Base-by-base conservation (phyloP, 2,113 vertebrate genomes). In the Sinosuthora webbiana region DNA sequence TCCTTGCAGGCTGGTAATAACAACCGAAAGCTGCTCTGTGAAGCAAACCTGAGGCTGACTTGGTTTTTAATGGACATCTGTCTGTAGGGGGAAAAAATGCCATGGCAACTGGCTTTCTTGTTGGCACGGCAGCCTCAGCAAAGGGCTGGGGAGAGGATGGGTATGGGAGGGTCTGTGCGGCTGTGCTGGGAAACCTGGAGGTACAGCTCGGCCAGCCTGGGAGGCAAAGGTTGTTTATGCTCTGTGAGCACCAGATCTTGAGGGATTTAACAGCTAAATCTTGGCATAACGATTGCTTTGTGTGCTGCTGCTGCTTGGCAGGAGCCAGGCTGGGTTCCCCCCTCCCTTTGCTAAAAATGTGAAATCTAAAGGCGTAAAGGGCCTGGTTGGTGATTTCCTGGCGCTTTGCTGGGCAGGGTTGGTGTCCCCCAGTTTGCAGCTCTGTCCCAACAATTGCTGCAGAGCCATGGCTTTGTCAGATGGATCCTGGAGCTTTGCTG, bases 41-140 rank as follows among this genome's bases (percentile, higher is more conserved):
- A 94, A 94, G 94, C 89, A 96, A 95, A 95, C 94, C 95, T 96
- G 96, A 80, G 94, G 93, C 96, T 97, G 96, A 97, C 95, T 96
- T 91, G 92, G 91, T 96, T 97, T 94, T 96, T 95, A 96, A 96
- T 96, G 94, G 96, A 95, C 95, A 95, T 95, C 94, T 97, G 95
- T 97, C 96, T 97, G 96, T 91, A 95, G 95, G 93, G 96, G 94
- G 93, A 91, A 94, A 81, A 94, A 95, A 87, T 95, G 93, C 95
- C 94, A 97, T 97, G 91, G 95, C 95, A 97, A 96, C 95, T 95
- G 95, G 69, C 93, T 94, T 93, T 63, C 93, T 94, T 69, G 70
- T 87, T 96, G 96, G 94, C 93, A 94, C 6, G 84, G 62, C 74
- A 71, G 93, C 71, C 83, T 96, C 83, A 35, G 94, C 7, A 0